Percentiles rank a stretch among this genome's conserved stretches.
These are phyloP conservation scores for Phylloscopus collybita DNA, from an alignment of 2,797 vertebrate species.

Conservation along the genomic window DNA sequence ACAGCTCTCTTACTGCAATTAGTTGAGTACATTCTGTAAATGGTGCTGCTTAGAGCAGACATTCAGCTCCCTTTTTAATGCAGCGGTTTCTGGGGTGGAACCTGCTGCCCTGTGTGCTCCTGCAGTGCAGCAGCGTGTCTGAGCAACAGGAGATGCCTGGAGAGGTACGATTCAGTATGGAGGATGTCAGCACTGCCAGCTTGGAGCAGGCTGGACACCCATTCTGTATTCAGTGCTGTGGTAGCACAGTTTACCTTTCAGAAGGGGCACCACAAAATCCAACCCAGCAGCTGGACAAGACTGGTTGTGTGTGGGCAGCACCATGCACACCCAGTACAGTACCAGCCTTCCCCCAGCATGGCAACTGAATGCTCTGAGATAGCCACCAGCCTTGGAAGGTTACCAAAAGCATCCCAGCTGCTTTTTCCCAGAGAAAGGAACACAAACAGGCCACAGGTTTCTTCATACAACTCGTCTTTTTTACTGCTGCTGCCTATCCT, in stretches of 20 bases:
- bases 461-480: neutral
- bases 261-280: neutral
- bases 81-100: neutral
- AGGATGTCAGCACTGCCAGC: neutral
- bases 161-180: accelerated
- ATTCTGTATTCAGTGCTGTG: neutral
- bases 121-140: neutral
- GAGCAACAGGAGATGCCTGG: neutral
- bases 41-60: neutral
- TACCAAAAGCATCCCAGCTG: neutral
- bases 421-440: neutral
- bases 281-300: neutral
- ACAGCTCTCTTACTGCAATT: neutral
- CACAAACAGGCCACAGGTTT: neutral
- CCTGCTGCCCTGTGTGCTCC: neutral
- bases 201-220: neutral
- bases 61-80: neutral
- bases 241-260: neutral
- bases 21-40: accelerated
- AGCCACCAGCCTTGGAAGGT: neutral
- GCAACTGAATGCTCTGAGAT: neutral
- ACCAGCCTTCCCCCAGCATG: neutral
- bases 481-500: neutral
- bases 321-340: accelerated
- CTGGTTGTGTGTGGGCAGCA: neutral